These are phyloP conservation scores for Pinctada fucata DNA, from an alignment of 2,888 invertebrate species.

Conservation along the genomic window DNA sequence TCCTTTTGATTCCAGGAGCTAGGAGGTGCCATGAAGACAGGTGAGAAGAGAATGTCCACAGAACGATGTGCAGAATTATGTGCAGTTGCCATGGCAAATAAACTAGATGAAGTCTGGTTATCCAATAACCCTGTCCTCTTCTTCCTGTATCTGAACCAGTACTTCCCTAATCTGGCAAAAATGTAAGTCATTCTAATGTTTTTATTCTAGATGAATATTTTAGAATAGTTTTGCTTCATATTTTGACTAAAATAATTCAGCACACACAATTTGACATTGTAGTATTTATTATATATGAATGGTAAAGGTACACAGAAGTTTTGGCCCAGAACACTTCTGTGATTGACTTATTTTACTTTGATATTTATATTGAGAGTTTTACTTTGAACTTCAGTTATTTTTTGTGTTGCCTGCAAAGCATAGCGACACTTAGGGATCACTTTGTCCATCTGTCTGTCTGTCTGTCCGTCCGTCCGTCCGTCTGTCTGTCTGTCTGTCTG, in stretches of 20 bases:
- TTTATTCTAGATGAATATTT: background rate
- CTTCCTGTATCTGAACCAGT: slow-evolving; percentile 80
- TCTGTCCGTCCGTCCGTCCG: too few relatives aligned
- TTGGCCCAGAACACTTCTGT: too few relatives aligned
- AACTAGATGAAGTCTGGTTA: slow-evolving; percentile 83
- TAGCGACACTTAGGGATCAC: too few relatives aligned
- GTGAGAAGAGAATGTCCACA: slow-evolving; percentile 75
- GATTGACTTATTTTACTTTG: too few relatives aligned
- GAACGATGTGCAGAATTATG: slow-evolving; percentile 78
- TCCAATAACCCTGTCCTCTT: slow-evolving; percentile 82
- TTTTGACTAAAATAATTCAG: background rate
- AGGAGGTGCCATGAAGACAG: slow-evolving; percentile 36
- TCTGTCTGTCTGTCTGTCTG: too few relatives aligned
- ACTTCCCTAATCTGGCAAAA: slow-evolving; percentile 78
- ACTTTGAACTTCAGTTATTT: too few relatives aligned
- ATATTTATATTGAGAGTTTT: too few relatives aligned
- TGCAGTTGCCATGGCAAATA: slow-evolving; percentile 79
- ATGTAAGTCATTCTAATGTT: slow-evolving; percentile 44
- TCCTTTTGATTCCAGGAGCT: slow-evolving; percentile 30
- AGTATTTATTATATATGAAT: too few relatives aligned
- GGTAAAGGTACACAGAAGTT: too few relatives aligned
- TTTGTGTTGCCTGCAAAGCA: too few relatives aligned
- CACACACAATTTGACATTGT: background rate
- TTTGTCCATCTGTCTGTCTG: too few relatives aligned
- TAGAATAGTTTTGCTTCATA: background rate